phyloP scores from a whole-genome alignment of 2,113 vertebrate species.

The Hippopotamus amphibius region DNA sequence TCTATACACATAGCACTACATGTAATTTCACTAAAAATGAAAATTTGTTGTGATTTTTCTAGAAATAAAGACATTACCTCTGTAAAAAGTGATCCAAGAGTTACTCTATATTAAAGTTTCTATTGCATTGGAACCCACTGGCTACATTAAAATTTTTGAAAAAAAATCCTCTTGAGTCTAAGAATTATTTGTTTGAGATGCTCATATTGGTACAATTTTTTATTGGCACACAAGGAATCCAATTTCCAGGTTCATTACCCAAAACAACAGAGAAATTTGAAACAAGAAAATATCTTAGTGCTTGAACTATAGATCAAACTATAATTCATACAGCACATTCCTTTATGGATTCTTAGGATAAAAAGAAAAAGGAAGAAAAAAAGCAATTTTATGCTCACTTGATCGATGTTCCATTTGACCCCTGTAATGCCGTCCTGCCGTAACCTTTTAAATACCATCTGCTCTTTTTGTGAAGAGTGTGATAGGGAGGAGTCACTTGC shows the following conservation, averaged over 20 bases:
- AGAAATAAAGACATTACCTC: slow-evolving; percentile 32
- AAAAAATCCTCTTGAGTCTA: slow-evolving; percentile 66
- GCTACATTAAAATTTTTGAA: slow-evolving; percentile 50
- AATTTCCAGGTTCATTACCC: slow-evolving; percentile 92
- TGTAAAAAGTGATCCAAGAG: slow-evolving; percentile 62
- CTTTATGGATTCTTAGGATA: slow-evolving; percentile 87
- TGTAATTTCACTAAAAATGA: not conserved
- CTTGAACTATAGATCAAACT: slow-evolving; percentile 89
- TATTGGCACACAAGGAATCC: slow-evolving; percentile 87
- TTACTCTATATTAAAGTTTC: slow-evolving; percentile 46
- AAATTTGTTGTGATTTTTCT: slow-evolving; percentile 34
- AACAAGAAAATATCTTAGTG: slow-evolving; percentile 88
- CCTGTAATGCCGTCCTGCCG: slow-evolving; percentile 87
- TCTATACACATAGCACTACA: not conserved
- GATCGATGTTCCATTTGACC: slow-evolving; percentile 95
- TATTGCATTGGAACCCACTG: slow-evolving; percentile 39
- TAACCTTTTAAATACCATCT: slow-evolving; percentile 98
- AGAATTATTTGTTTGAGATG: slow-evolving; percentile 83
- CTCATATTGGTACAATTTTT: slow-evolving; percentile 80
- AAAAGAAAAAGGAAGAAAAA: slow-evolving; percentile 86
- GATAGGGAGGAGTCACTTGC: slow-evolving; percentile 93
- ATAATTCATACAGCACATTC: slow-evolving; percentile 87
- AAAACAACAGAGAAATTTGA: slow-evolving; percentile 90
- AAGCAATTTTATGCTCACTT: slow-evolving; percentile 90
- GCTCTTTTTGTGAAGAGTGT: slow-evolving; percentile 93